phyloP scores from a whole-genome alignment of 2,888 invertebrate species.

The Nemotelus pantherinus region DNA sequence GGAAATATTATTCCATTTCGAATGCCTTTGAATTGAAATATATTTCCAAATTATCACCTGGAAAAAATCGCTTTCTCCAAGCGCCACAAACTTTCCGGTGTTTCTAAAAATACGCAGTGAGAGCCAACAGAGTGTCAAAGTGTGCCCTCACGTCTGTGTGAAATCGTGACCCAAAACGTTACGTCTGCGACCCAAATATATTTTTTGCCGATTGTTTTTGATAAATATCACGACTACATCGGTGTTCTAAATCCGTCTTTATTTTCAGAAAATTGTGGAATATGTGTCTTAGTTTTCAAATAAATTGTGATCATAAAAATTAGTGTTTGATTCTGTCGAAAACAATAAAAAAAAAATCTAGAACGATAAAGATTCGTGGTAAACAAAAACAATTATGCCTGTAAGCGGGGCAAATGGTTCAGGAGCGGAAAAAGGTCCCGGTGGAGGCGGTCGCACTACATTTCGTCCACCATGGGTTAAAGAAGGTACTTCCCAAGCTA shows the following conservation, averaged over 20 bases:
- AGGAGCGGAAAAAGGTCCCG: conserved; percentile 53
- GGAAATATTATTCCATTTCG: no score
- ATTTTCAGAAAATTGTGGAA: background rate
- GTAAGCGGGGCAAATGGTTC: conserved; percentile 57
- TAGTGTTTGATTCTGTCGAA: background rate
- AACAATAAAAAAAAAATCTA: background rate
- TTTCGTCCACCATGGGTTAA: conserved; percentile 79
- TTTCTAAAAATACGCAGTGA: conserved; percentile 25
- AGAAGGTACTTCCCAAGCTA: conserved; percentile 63
- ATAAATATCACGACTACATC: conserved; percentile 2
- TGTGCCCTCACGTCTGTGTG: background rate
- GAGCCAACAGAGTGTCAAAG: conserved; percentile 7
- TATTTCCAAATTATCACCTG: background rate
- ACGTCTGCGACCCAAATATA: conserved; percentile 37
- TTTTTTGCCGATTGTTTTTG: conserved; percentile 33
- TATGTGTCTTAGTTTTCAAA: conserved; percentile 7
- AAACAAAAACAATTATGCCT: conserved; percentile 56
- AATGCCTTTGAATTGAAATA: background rate
- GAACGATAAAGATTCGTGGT: background rate
- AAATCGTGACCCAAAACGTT: background rate
- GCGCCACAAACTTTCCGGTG: conserved; percentile 1
- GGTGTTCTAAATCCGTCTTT: no score
- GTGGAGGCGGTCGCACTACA: conserved; percentile 68
- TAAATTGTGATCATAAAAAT: conserved; percentile 1
- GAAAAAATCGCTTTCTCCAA: conserved; percentile 2